These are phyloP conservation scores for Eudemis profundana DNA, from an alignment of 2,888 invertebrate genomes.

Conservation along the genomic window DNA sequence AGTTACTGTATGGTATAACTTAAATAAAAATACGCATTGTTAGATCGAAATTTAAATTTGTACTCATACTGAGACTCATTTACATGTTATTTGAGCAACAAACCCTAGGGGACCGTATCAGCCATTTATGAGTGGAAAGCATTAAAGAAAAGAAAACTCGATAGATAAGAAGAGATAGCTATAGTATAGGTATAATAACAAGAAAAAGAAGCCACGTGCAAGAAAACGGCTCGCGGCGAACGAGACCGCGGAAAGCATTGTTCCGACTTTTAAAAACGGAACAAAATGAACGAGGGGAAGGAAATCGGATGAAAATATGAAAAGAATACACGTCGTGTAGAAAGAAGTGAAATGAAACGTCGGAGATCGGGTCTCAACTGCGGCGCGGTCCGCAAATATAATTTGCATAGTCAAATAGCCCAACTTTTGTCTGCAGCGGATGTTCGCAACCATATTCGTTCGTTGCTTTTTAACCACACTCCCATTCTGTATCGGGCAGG, in stretches of 20 bases:
- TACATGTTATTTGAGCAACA: conserved; percentile 83
- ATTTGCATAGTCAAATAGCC: conserved; percentile 86
- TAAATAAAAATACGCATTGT: conserved; percentile 14
- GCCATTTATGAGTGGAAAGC: conserved; percentile 84
- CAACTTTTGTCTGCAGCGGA: conserved; percentile 83
- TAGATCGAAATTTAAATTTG: conserved; percentile 69
- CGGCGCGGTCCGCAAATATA: conserved; percentile 84
- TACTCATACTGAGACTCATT: conserved; percentile 76
- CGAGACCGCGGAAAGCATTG: conserved; percentile 81
- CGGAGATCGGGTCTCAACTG: conserved; percentile 80
- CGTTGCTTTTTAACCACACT: conserved; percentile 84
- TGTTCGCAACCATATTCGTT: conserved; percentile 84
- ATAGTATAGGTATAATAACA: conserved; percentile 79
- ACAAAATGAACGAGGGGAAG: conserved; percentile 83
- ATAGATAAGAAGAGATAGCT: conserved; percentile 78
- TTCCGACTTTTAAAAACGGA: conserved; percentile 83
- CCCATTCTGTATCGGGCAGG: conserved; percentile 78
- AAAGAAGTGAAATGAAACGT: conserved; percentile 83
- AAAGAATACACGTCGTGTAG: conserved; percentile 83
- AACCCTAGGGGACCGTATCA: conserved; percentile 83
- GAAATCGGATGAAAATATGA: conserved; percentile 86
- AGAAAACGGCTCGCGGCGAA: conserved; percentile 83
- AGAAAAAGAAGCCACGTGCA: conserved; percentile 79
- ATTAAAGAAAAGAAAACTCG: conserved; percentile 83
- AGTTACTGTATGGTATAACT: not conserved